phyloP scores from a whole-genome alignment of 2,797 vertebrate genomes.

The Eupleurogrammus muticus region DNA sequence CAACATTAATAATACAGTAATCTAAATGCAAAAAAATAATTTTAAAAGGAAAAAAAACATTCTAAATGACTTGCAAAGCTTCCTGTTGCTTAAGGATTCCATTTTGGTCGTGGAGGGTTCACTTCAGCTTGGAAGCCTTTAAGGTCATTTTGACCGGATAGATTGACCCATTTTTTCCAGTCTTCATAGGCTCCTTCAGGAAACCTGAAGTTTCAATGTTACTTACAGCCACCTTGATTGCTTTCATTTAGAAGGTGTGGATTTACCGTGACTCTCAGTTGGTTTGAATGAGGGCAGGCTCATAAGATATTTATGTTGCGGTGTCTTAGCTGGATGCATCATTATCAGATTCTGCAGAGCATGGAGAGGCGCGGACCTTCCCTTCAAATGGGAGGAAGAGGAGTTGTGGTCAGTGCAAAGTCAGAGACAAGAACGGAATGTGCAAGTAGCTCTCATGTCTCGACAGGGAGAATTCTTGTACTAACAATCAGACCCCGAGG shows the following conservation, averaged over 20 bases:
- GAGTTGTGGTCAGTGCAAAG: slow-evolving; percentile 65
- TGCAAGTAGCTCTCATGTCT: slow-evolving; percentile 71
- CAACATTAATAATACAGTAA: slow-evolving; percentile 36
- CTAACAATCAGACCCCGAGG: slow-evolving; percentile 78
- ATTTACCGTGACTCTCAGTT: not conserved
- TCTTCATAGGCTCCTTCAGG: not conserved
- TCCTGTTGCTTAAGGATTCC: slow-evolving; percentile 4
- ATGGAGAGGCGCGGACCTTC: slow-evolving; percentile 57
- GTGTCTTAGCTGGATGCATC: slow-evolving; percentile 52
- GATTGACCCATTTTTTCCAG: not conserved
- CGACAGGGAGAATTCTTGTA: slow-evolving; percentile 74
- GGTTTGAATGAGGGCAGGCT: slow-evolving; percentile 16
- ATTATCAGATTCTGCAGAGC: slow-evolving; percentile 72
- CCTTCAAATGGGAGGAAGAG: slow-evolving; percentile 35
- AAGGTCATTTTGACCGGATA: slow-evolving; percentile 8
- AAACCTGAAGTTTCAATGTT: not conserved
- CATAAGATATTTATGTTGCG: slow-evolving; percentile 49
- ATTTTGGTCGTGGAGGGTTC: not conserved
- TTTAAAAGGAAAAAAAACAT: slow-evolving; percentile 1
- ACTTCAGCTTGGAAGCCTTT: slow-evolving; percentile 2
- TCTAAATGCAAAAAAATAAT: slow-evolving; percentile 31
- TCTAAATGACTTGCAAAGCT: slow-evolving; percentile 3
- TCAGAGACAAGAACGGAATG: slow-evolving; percentile 68
- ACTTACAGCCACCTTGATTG: not conserved
- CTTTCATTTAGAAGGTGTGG: not conserved